Base-by-base conservation (phyloP, 2,888 invertebrate genomes). In the Leuctra nigra region DNA sequence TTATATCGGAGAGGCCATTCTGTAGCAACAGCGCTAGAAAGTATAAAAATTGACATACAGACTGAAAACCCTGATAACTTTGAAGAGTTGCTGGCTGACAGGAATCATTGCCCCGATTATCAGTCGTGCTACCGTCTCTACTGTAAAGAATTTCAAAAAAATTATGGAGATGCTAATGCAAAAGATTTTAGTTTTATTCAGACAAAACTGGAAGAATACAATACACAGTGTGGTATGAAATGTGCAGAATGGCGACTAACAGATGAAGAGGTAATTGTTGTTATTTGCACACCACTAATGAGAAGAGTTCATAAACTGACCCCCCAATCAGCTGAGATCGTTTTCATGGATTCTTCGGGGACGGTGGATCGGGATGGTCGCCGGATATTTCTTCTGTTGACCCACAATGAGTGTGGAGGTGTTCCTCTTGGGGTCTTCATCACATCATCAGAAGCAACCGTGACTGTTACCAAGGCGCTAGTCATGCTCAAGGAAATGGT, bases 261-360 rank as follows among this genome's bases (percentile, higher is more conserved):
- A 7, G 4, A 16, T 22, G 44, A 23, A 9, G 23, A 44, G n/a
- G 22, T 7, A 2, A 23, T 44, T 6, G 13, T 44, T 22, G 44
- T n/a, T 20, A 44, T 44, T 6, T 44, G 22, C 23, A 44, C 44
- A 4, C 44, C 44, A n/a, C 9, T 44, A 2, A 44, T 44, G 44
- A 4, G 23, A 20, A 2, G 44, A n/a, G 20, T 22, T 1, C 22
- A 25, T n/a, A 4, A 13, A 24, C 14, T 20, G n/a, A 7, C 33
- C 4, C 33, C 44, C 20, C 18, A 44, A 7, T 14, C 33, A 24
- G 22, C 20, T 11, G 46, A 54, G 20, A 14, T 54, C 11, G 36
- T 54, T 4, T 54, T 54, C 33, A 36, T 54, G 7, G 46, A 54
- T 22, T 54, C 54, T 6, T 24, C 33, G 2, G 54, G 54, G 2